Base-by-base conservation (phyloP, 2,113 vertebrate genomes). In the Phoxinus phoxinus region DNA sequence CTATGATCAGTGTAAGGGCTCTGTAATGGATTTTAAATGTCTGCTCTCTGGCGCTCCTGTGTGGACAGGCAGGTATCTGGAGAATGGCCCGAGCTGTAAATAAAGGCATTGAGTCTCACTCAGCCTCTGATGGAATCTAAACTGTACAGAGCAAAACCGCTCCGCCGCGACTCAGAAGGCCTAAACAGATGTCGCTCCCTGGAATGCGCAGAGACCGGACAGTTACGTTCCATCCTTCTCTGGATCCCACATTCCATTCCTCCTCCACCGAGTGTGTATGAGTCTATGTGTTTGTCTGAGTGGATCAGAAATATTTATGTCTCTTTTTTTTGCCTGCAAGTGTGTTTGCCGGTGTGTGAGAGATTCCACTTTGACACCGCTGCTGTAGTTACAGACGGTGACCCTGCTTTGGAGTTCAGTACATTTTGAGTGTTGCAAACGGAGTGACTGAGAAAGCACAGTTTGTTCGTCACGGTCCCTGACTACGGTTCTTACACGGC, bases 101-200 rank as follows among this genome's bases (percentile, higher is more conserved):
- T 92, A 93, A 92, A 92, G 92, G 93, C 90, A 91, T 93, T 93
- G 91, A 91, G 92, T 93, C 89, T 90, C 67, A 88, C 87, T 90
- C 90, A 86, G 71, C 91, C 91, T 90, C 4, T 53, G 41, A 85
- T 71, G 44, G 51, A 56, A 92, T 84, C 81, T 78, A 91, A 92
- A 94, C 94, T 94, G 93, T 93, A 92, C 88, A 91, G 91, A 86
- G 90, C 86, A 90, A 89, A 92, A 90, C 84, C 9, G 88, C 90
- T 90, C 86, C 87, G 88, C 90, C 83, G 56, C 46, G 21, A 30
- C 86, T 76, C 80, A 91, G 91, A 94, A 89, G 92, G 90, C 80
- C 90, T 91, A 91, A 94, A 89, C 94, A 95, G 93, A 94, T 95
- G 94, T 94, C 88, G 88, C 91, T 86, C 87, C 89, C 84, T 87